phyloP scores from a whole-genome alignment of 2,888 invertebrate species.

The Acrocera orbiculus region DNA sequence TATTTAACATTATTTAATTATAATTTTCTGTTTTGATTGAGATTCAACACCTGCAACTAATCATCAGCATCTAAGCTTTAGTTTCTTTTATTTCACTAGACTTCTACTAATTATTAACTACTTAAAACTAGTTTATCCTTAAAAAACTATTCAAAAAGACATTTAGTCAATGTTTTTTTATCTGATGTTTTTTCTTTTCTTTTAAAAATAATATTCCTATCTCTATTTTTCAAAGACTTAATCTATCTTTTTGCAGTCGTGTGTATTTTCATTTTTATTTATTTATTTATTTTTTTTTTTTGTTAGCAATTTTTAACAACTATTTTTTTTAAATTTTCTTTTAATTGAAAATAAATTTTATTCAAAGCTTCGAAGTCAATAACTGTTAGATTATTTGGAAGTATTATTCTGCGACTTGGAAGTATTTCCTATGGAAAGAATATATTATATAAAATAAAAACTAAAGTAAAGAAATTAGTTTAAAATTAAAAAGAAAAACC shows the following conservation, averaged over 20 bases:
- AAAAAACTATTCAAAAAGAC: slow-evolving; percentile 7
- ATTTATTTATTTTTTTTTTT: no score
- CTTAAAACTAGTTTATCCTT: slow-evolving; percentile 2
- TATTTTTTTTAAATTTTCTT: no score
- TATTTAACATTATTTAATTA: slow-evolving; percentile 1
- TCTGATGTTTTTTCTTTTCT: not conserved
- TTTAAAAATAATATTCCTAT: not conserved
- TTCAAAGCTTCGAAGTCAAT: no score
- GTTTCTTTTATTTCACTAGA: slow-evolving; percentile 4
- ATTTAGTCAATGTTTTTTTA: slow-evolving; percentile 3
- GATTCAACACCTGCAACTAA: not conserved
- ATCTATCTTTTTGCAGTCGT: slow-evolving; percentile 4
- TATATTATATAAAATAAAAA: no score
- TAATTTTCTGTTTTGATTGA: not conserved
- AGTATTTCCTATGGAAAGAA: no score
- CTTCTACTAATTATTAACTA: slow-evolving; percentile 2
- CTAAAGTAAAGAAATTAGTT: no score
- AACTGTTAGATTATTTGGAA: no score
- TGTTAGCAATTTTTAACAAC: no score
- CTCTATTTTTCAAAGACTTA: not conserved
- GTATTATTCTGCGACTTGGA: no score
- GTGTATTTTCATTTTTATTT: not conserved
- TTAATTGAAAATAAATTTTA: no score
- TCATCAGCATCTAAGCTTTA: not conserved
- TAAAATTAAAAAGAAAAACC: no score